phyloP scores from a whole-genome alignment of 2,888 invertebrate genomes.

The Macropis europaea region DNA sequence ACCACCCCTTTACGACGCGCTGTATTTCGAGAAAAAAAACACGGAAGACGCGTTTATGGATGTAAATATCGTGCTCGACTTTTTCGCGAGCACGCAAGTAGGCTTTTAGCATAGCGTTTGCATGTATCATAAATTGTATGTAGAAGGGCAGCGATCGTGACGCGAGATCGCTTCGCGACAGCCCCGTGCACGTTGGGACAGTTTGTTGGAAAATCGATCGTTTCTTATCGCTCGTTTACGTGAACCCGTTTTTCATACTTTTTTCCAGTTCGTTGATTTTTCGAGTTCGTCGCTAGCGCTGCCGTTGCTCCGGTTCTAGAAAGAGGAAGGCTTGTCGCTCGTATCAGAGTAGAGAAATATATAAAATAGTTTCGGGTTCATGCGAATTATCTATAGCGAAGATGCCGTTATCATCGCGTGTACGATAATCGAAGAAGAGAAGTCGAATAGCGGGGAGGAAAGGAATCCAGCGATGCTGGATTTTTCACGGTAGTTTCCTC shows the following conservation, averaged over 20 bases:
- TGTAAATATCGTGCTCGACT: conserved; percentile 50
- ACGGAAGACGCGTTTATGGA: background rate
- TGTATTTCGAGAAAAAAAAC: background rate
- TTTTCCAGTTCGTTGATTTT: background rate
- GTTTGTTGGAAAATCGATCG: too few species aligned
- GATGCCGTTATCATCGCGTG: background rate
- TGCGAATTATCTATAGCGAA: conserved; percentile 48
- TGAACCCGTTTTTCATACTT: background rate
- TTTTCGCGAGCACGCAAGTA: conserved; percentile 28
- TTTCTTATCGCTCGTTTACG: conserved; percentile 6
- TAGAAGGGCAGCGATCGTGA: conserved; percentile 53
- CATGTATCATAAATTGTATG: conserved; percentile 74
- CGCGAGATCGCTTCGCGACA: conserved; percentile 19
- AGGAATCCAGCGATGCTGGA: background rate
- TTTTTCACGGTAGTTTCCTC: background rate
- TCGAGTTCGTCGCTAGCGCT: conserved; percentile 30
- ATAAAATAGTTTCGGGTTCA: conserved; percentile 56
- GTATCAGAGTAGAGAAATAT: conserved; percentile 54
- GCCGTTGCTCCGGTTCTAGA: conserved; percentile 42
- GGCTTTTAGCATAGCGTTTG: conserved; percentile 68
- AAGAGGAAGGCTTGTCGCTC: conserved; percentile 37
- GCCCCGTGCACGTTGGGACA: too few species aligned
- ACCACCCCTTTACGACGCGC: too few species aligned
- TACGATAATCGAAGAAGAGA: background rate
- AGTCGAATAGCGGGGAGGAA: too few species aligned